phyloP scores from a whole-genome alignment of 2,888 invertebrate genomes.

The Boloria selene region DNA sequence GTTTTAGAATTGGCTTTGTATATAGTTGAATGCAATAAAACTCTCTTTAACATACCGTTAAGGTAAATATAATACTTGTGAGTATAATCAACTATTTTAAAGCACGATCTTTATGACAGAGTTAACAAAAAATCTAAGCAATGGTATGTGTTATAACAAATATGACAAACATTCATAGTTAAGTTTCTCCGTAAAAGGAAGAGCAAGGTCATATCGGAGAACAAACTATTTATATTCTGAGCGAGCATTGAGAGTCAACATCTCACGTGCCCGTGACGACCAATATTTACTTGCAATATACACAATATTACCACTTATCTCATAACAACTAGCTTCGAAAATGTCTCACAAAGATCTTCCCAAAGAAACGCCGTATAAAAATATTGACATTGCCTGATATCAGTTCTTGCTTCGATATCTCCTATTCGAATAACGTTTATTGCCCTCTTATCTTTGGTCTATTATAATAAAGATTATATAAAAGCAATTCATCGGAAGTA shows the following conservation, averaged over 20 bases:
- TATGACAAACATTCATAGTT: constrained; percentile 25
- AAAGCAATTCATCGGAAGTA: neutral
- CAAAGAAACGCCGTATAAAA: constrained; percentile 55
- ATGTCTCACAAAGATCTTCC: constrained; percentile 65
- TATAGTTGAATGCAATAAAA: too few species aligned
- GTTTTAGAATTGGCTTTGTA: too few species aligned
- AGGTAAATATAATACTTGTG: too few species aligned
- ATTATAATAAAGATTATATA: constrained; percentile 1
- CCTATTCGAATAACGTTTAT: constrained; percentile 23
- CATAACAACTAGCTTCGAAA: constrained; percentile 69
- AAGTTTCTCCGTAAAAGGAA: constrained; percentile 31
- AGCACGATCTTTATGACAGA: constrained; percentile 8
- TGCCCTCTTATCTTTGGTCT: constrained; percentile 9
- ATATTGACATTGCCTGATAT: constrained; percentile 65
- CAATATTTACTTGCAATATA: constrained; percentile 78
- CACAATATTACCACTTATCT: constrained; percentile 80
- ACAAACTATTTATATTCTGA: constrained; percentile 69
- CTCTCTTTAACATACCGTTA: too few species aligned
- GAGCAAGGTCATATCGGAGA: constrained; percentile 66
- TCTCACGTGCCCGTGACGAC: constrained; percentile 73
- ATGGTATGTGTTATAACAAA: constrained; percentile 17
- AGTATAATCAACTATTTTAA: neutral
- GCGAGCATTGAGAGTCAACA: constrained; percentile 78
- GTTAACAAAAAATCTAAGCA: constrained; percentile 9
- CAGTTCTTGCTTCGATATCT: constrained; percentile 56